A percentile compares a stretch with the other conserved stretches of the same genome.
phyloP scores from a whole-genome alignment of 2,797 vertebrate species.

The Anguilla obscura region DNA sequence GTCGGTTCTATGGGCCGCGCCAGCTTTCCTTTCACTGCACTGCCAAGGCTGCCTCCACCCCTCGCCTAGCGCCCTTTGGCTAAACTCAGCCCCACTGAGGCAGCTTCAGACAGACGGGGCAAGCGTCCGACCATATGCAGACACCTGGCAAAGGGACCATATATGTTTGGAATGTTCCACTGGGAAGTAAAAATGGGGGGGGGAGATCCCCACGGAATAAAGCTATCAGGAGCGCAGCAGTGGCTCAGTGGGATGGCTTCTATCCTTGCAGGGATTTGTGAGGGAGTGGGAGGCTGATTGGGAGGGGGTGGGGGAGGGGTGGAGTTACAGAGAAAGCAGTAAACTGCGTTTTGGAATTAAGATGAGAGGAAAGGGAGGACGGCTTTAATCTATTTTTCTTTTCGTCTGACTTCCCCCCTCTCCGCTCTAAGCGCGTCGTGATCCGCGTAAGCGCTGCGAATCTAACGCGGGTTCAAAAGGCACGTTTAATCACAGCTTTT shows the following conservation, averaged over 20 bases:
- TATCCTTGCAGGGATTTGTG: neutral
- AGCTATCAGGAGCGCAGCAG: neutral
- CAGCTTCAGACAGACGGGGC: neutral
- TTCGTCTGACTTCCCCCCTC: neutral
- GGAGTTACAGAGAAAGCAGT: neutral
- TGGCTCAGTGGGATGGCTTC: neutral
- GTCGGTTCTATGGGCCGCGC: neutral
- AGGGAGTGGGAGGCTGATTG: neutral
- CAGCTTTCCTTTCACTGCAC: neutral
- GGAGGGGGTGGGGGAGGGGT: neutral
- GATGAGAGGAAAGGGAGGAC: neutral
- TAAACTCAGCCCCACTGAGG: neutral
- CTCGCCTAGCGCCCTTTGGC: neutral
- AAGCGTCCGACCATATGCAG: neutral
- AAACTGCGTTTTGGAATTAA: neutral
- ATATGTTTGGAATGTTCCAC: neutral
- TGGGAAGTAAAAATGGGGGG: neutral
- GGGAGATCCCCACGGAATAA: neutral
- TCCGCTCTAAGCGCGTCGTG: conserved; percentile 28
- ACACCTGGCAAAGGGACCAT: neutral
- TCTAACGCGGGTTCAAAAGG: conserved; percentile 54
- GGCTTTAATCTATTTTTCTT: conserved; percentile 4
- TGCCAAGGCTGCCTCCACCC: neutral
- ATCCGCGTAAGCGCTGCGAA: conserved; percentile 46
- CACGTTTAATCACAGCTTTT: conserved; percentile 57